A percentile compares a stretch with the other conserved stretches of the same genome.
phyloP scores from a whole-genome alignment of 2,888 invertebrate species.

The Corythucha ciliata region DNA sequence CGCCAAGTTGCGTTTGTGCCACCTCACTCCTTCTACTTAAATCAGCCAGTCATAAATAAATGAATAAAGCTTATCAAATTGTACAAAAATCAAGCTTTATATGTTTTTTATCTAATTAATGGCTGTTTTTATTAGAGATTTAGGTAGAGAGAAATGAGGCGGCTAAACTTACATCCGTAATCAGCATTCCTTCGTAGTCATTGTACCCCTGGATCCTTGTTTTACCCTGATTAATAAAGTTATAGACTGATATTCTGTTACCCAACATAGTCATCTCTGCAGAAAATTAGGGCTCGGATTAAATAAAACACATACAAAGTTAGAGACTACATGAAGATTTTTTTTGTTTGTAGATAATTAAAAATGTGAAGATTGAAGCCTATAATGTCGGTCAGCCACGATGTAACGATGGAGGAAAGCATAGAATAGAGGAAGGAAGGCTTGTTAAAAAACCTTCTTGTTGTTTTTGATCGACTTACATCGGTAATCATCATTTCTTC shows the following conservation, averaged over 20 bases:
- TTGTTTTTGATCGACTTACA: slow-evolving; percentile 52
- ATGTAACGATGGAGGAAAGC: too few species aligned
- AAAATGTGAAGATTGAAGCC: neutral
- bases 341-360: neutral
- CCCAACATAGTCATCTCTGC: slow-evolving; percentile 29
- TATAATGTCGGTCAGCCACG: too few species aligned
- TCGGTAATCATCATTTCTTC: slow-evolving; percentile 76
- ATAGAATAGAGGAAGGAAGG: too few species aligned
- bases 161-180: slow-evolving; percentile 71
- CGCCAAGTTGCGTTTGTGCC: too few species aligned
- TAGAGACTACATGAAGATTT: neutral
- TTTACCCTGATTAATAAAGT: slow-evolving; percentile 86
- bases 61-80: neutral
- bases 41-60: neutral
- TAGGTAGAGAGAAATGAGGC: slow-evolving; percentile 20
- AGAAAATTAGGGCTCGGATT: slow-evolving; percentile 27
- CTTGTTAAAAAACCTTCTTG: too few species aligned
- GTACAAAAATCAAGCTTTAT: neutral
- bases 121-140: too few species aligned
- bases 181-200: slow-evolving; percentile 80
- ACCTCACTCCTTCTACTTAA: too few species aligned
- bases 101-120: neutral
- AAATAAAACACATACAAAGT: slow-evolving; percentile 17
- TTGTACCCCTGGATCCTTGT: slow-evolving; percentile 90
- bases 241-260: slow-evolving; percentile 56